Percentiles rank a stretch among this genome's conserved stretches.
Conservation (phyloP, 2,888 invertebrate species). For the Penaeus monodon region DNA sequence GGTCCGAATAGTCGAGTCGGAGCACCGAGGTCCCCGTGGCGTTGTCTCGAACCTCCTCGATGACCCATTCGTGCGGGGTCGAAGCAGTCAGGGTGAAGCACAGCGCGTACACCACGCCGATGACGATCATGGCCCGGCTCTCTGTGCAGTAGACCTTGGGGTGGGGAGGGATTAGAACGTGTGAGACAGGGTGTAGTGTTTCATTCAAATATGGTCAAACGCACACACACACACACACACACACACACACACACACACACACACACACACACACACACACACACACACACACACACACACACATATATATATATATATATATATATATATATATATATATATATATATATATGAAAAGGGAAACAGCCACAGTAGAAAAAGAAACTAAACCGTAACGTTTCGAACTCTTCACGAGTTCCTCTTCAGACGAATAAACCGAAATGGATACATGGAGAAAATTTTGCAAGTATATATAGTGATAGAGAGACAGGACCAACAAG, state of each 20-base stretch:
- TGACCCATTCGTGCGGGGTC: conserved; percentile 78
- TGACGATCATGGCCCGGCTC: conserved; percentile 78
- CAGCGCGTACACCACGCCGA: conserved; percentile 74
- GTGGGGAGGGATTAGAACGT: no score
- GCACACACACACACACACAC: neutral
- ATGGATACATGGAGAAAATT: no score
- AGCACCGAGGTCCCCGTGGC: conserved; percentile 19
- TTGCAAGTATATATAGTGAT: no score
- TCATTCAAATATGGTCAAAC: no score
- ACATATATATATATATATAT: neutral
- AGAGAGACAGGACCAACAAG: no score
- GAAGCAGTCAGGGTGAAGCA: conserved; percentile 77
- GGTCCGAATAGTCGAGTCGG: conserved; percentile 67
- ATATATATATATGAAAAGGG: no score
- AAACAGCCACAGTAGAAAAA: no score
- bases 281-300: neutral
- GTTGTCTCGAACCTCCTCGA: conserved; percentile 65
- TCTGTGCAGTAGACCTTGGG: conserved; percentile 76
- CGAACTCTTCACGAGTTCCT: no score
- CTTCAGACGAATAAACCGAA: no score
- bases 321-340: no score
- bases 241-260: neutral
- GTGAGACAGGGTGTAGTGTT: no score
- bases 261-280: neutral
- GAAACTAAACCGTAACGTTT: no score